These are phyloP conservation scores for Lithobius niger DNA, from an alignment of 1,140 invertebrate genomes.

Conservation along the genomic window DNA sequence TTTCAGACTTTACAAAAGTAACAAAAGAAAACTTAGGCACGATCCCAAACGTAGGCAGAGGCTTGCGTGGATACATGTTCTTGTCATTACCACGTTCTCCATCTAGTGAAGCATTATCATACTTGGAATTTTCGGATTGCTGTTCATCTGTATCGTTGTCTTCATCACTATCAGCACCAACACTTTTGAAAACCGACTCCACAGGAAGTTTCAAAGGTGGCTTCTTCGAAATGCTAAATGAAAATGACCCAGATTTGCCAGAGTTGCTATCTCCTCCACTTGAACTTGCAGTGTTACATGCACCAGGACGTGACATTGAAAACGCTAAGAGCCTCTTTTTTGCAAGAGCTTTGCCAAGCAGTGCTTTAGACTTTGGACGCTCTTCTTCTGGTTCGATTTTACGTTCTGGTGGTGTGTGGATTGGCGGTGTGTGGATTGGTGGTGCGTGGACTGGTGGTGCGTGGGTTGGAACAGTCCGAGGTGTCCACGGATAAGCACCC, in stretches of 20 bases:
- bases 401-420: no score
- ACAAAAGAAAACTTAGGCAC: constrained; percentile 11
- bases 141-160: neutral
- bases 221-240: constrained; percentile 19
- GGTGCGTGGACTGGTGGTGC: no score
- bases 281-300: neutral
- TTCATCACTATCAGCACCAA: constrained; percentile 12
- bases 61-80: neutral
- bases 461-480: no score
- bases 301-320: constrained; percentile 5
- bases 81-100: neutral
- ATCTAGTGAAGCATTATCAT: neutral
- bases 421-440: no score
- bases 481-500: no score
- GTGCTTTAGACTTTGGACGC: constrained; percentile 13
- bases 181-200: constrained; percentile 10
- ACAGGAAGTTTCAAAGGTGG: constrained; percentile 9
- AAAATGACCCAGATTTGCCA: constrained; percentile 11
- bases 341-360: constrained; percentile 17
- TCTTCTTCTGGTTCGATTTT: no score
- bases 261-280: neutral
- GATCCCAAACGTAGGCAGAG: neutral
- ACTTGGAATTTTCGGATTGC: neutral
- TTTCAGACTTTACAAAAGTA: constrained; percentile 5
- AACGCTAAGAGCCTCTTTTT: constrained; percentile 17